Evolutionary conservation across 2,113 vertebrate genomes (phyloP), one percentile per base, ranked within the genome.

Genomic region (Poecile atricapillus): DNA sequence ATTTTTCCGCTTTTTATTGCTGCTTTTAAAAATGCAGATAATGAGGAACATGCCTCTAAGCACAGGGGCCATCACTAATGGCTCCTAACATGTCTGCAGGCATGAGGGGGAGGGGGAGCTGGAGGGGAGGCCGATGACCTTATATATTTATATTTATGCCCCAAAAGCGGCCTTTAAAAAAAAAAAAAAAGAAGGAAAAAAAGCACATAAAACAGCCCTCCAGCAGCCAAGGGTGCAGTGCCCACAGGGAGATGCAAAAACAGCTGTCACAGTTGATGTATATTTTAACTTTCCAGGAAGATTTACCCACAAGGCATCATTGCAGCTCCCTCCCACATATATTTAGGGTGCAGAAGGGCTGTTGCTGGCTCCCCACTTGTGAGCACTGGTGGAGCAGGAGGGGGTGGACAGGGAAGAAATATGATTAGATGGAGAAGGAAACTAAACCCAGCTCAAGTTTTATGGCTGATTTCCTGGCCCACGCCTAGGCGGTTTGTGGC

Each of bases 1-100:
- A 97, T 97, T 97, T 96, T 96, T 95, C 96, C 50, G 58, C 95
- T 96, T 94, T 97, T 97, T 96, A 97, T 97, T 96, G 96, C 95
- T 74, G 86, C 96, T 95, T 97, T 97, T 97, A 94, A 97, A 96
- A 95, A 95, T 37, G 96, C 76, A 81, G 96, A 90, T 97, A 97
- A 97, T 96, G 95, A 97, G 93, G 31, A 97, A 93, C 96, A 96
- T 96, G 89, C 95, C 90, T 96, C 43, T 43, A 90, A 95, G 93
- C 92, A 4, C 56, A 87, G 24, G 86, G 95, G 90, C 97, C 97
- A 93, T 93, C 90, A 80, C 94, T 92, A 89, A 96, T 95, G 96
- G 94, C 97, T 97, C 95, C 96, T 95, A 90, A 93, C 93, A 65
- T 56, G 93, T 95, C 94, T 94, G 84, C 87, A 68, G 91, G 87